Evolutionary conservation across 2,797 vertebrate species (phyloP).

Genomic region (Tapirus indicus): DNA sequence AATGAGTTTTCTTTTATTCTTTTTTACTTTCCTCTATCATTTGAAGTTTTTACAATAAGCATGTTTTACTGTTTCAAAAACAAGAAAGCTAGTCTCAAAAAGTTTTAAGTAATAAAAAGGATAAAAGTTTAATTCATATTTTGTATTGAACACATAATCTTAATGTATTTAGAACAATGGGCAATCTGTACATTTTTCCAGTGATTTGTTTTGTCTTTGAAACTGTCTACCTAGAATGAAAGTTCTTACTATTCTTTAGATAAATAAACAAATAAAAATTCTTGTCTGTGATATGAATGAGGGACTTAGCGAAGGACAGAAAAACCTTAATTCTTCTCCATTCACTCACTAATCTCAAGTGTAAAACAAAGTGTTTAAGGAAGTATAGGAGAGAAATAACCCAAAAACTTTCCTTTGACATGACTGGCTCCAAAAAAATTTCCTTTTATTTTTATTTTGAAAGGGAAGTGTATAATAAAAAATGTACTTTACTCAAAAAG

Average conservation of each 20-base stretch:
- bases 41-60: slow-evolving; percentile 34
- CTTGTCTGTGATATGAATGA: slow-evolving; percentile 46
- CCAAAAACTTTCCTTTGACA: slow-evolving; percentile 1
- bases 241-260: not conserved
- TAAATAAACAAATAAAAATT: slow-evolving; percentile 42
- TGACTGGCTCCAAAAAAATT: not conserved
- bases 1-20: not conserved
- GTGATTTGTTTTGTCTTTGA: slow-evolving; percentile 35
- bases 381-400: not conserved
- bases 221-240: slow-evolving; percentile 6
- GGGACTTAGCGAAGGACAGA: not conserved
- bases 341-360: not conserved
- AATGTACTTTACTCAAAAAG: slow-evolving; percentile 16
- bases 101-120: slow-evolving; percentile 65
- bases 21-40: slow-evolving; percentile 15
- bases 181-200: not conserved
- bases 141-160: slow-evolving; percentile 20
- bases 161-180: not conserved
- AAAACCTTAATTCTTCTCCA: slow-evolving; percentile 26
- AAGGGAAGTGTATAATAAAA: not conserved
- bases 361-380: slow-evolving; percentile 22
- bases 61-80: slow-evolving; percentile 42
- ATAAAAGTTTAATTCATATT: slow-evolving; percentile 55
- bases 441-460: slow-evolving; percentile 18
- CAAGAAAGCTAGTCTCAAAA: slow-evolving; percentile 48